Conservation (phyloP, 2,113 vertebrate species). For the Asarcornis scutulata region DNA sequence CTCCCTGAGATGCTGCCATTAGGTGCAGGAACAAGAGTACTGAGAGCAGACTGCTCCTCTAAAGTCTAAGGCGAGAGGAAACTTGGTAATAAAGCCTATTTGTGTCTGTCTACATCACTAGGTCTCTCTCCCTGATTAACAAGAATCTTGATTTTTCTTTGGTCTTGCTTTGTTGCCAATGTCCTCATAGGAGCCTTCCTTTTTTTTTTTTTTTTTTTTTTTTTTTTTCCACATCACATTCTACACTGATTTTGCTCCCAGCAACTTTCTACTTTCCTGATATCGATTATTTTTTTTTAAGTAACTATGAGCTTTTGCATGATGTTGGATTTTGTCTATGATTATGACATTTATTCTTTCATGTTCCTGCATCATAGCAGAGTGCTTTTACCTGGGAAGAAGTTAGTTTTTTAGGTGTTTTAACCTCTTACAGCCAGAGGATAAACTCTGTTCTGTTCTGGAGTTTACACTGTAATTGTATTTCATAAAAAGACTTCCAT, state of each 20-base stretch:
- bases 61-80: not conserved
- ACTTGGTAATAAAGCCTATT: not conserved
- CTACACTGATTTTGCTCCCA: not conserved
- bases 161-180: not conserved
- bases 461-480: not conserved
- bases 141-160: not conserved
- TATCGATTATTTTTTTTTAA: not conserved
- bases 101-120: not conserved
- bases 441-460: not conserved
- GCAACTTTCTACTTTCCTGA: not conserved
- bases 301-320: not conserved
- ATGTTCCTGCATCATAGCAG: not conserved
- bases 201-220: not conserved
- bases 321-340: not conserved
- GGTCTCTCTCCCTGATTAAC: not conserved
- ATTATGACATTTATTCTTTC: not conserved
- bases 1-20: rapidly evolving
- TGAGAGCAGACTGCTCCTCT: not conserved
- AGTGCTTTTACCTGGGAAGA: not conserved
- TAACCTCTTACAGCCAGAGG: not conserved
- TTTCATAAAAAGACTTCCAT: not conserved
- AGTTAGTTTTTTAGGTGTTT: not conserved
- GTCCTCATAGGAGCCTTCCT: not conserved
- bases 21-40: not conserved
- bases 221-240: not conserved